phyloP scores from a whole-genome alignment of 1,140 invertebrate species.

The Aphaenogaster floridana region DNA sequence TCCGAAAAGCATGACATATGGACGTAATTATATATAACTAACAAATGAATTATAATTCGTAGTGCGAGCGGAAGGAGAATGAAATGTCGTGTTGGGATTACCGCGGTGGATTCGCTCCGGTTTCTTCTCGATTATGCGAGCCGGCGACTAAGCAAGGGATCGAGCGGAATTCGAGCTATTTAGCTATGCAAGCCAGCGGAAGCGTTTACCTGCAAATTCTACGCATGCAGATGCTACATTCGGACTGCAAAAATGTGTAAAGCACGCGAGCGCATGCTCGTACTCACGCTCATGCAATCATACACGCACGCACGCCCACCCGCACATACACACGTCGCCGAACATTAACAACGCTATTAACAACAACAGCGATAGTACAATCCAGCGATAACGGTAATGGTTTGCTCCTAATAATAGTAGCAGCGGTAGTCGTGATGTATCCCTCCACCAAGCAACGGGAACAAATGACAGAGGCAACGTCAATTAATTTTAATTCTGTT shows the following conservation, averaged over 20 bases:
- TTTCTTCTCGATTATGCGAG: neutral
- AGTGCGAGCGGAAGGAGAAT: neutral
- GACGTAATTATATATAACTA: neutral
- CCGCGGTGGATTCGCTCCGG: neutral
- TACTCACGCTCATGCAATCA: neutral
- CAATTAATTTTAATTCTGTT: constrained; percentile 12
- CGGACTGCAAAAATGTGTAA: constrained; percentile 13
- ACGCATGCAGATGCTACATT: constrained; percentile 9
- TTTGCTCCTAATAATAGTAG: constrained; percentile 7
- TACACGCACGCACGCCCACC: constrained; percentile 28
- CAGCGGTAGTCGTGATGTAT: constrained; percentile 24
- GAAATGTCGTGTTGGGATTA: neutral
- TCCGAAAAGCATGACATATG: neutral
- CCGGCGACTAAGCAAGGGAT: neutral
- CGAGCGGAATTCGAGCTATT: neutral
- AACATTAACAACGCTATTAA: constrained; percentile 44
- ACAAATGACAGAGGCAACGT: constrained; percentile 61
- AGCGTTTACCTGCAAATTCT: constrained; percentile 36
- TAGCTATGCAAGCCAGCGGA: neutral
- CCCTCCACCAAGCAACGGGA: constrained; percentile 75
- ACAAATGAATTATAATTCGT: constrained; percentile 4
- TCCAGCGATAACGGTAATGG: constrained; percentile 45
- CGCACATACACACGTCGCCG: neutral
- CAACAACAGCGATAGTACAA: constrained; percentile 56
- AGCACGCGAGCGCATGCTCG: constrained; percentile 20